Conservation (phyloP, 2,888 invertebrate species). For the Aelia acuminata region DNA sequence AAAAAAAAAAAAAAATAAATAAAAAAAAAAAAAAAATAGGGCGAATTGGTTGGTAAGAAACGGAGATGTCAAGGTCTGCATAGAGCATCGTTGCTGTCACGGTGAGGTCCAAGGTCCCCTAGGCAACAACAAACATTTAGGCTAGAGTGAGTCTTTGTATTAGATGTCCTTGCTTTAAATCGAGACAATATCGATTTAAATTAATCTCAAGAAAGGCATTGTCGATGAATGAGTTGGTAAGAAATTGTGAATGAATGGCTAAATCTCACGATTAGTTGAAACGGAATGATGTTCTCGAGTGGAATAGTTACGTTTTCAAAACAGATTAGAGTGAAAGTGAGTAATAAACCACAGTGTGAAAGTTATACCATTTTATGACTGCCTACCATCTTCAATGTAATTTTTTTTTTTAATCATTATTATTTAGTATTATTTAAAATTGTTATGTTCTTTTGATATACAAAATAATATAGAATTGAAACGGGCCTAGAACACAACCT, state of each 20-base stretch:
- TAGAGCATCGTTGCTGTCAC: neutral
- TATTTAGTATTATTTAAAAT: no score
- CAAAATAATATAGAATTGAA: neutral
- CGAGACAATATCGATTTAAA: no score
- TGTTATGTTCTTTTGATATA: no score
- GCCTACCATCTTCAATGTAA: neutral
- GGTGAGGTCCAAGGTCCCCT: neutral
- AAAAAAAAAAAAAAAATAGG: neutral
- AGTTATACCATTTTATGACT: neutral
- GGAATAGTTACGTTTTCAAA: neutral
- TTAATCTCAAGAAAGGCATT: no score
- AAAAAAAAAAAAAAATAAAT: no score
- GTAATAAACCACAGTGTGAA: neutral
- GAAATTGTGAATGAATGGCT: no score
- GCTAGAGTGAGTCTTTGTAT: neutral
- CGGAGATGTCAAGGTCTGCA: conserved; percentile 14
- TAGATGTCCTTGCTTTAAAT: no score
- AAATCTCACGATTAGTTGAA: no score
- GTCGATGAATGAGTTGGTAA: no score
- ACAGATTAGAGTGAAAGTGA: neutral
- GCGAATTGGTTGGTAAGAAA: neutral
- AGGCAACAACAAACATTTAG: neutral
- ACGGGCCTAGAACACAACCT: neutral
- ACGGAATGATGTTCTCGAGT: neutral
- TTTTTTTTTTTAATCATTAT: no score